These are phyloP conservation scores for Gonocerus acuteangulatus DNA, from an alignment of 2,888 invertebrate species.

Conservation along the genomic window DNA sequence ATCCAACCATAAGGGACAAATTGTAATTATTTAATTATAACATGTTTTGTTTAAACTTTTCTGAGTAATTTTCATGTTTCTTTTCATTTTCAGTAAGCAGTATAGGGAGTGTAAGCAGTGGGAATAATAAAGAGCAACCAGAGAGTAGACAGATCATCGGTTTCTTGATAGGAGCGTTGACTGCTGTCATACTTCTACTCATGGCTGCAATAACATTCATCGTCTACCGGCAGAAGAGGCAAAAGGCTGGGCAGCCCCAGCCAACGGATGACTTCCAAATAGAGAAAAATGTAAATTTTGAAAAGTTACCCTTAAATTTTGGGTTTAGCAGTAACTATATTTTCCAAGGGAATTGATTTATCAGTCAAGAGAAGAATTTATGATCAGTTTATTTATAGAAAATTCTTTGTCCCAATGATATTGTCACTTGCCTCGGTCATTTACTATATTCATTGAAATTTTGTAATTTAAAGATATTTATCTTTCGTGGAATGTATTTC, in stretches of 20 bases:
- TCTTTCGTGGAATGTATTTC: no score
- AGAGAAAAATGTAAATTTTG: conserved; percentile 32
- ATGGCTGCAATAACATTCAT: conserved; percentile 63
- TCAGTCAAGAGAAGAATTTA: background rate
- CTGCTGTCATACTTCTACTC: conserved; percentile 63
- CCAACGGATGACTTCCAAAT: conserved; percentile 30
- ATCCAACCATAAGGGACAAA: no score
- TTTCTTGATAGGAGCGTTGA: conserved; percentile 60
- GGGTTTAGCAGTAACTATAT: background rate
- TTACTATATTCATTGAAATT: no score
- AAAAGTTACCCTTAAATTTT: background rate
- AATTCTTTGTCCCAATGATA: background rate
- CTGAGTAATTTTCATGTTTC: no score
- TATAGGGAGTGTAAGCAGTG: background rate
- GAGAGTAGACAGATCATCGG: conserved; percentile 46
- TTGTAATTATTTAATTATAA: no score
- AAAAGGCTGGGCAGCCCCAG: conserved; percentile 43
- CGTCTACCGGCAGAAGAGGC: conserved; percentile 56
- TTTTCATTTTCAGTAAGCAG: conserved; percentile 3
- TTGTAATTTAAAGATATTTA: no score
- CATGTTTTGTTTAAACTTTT: no score
- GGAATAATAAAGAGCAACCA: conserved; percentile 9
- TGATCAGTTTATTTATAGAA: background rate
- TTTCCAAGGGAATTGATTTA: background rate
- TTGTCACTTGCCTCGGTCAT: no score